A percentile compares a stretch with the other conserved stretches of the same genome.
Conservation (phyloP, 2,113 vertebrate species). For the Raphicerus campestris region DNA sequence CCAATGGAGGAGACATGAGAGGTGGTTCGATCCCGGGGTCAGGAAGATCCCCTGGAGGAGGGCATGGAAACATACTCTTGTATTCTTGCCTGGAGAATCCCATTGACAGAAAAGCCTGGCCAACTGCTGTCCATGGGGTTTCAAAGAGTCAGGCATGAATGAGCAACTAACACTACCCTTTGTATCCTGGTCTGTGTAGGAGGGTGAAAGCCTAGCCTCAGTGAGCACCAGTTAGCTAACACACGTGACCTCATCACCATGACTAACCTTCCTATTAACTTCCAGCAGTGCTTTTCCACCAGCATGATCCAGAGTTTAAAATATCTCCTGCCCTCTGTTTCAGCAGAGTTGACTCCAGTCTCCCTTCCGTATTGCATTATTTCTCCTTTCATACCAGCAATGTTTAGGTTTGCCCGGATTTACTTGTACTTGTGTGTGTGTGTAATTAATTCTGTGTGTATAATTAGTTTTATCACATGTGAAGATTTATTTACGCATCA, state of each 20-base stretch:
- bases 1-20: neutral
- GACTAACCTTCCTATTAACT: neutral
- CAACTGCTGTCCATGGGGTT: neutral
- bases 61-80: neutral
- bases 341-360: neutral
- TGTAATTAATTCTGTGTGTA: neutral
- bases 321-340: neutral
- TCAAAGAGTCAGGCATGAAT: neutral
- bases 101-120: neutral
- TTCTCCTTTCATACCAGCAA: neutral
- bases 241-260: neutral
- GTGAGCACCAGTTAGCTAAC: neutral
- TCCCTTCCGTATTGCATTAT: neutral
- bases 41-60: neutral
- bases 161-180: neutral
- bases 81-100: neutral
- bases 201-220: neutral
- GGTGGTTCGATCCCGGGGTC: accelerated
- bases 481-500: neutral
- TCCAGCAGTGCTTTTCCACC: neutral
- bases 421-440: neutral
- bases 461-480: neutral
- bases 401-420: neutral
- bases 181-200: neutral
- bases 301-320: neutral